Evolutionary conservation across 1,140 invertebrate genomes (phyloP), one percentile per base, ranked within the genome.

Genomic region (Pentalonia nigronervosa): DNA sequence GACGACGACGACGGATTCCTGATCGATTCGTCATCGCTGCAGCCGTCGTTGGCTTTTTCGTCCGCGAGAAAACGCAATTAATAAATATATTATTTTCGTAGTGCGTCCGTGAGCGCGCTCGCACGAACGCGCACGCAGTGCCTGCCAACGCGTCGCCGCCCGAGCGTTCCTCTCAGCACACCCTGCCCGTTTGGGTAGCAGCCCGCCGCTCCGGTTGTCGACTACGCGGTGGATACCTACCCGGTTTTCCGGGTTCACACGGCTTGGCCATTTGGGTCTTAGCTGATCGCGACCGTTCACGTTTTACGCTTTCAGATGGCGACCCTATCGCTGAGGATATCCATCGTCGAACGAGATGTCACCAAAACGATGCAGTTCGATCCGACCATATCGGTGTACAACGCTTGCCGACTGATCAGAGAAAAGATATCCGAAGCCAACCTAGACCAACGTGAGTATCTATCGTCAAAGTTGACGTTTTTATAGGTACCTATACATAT

Each of bases 291-390:
- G 60, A 1, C 60, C 30, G 60, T 76, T 30, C 30, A 9, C 36
- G 83, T 84, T 45, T 84, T 84, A 23, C 11, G 45, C 41, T 87
- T n/a, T 87, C 41, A 93, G 67, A 97, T 97, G 96, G 97, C 97
- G 95, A 97, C 97, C 88, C 95, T 99, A 93, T 99, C 99, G 94
- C 96, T 99, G 94, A 98, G 98, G 95, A 98, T 99, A 95, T 97
- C 97, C 95, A 97, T 99, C 95, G 97, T 98, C 94, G 98, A 98
- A 94, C 97, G 97, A 95, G 98, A 98, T 95, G 97, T 98, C 94
- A 98, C 98, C 94, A 99, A 99, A 96, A 99, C 98, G 94, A 99
- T 99, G 96, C 98, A 99, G 95, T 99, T 99, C 95, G 98, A 99
- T 95, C 98, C 98, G 25, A 97, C 97, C 94, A 99, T 97, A 88